Evolutionary conservation across 2,888 invertebrate genomes (phyloP), one percentile per base, ranked within the genome.

Genomic region (Tiliacea aurago): DNA sequence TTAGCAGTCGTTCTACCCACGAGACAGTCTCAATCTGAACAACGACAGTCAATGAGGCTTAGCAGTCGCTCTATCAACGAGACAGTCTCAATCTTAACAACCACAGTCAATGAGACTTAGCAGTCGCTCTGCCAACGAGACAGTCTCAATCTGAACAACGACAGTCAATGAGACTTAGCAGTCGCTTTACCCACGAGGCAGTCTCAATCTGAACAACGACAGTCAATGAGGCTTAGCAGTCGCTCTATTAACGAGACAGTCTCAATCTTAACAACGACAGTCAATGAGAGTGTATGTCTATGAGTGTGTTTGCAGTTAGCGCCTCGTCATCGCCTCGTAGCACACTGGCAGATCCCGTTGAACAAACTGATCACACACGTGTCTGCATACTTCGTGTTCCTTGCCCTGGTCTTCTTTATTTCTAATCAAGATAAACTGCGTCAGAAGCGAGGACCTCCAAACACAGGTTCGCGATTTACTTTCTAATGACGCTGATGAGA

Each of bases 351-450:
- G 84, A 96, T 97, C 86, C 98, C 98, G 45, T 95, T 98, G 81
- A 98, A 98, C 91, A 97, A 97, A 93, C 97, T 98, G 94, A 97
- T 98, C 85, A 97, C 97, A 68, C 97, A 97, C 87, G 95, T 97
- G 10, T 96, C 97, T 23, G 97, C 97, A 20, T 98, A 98, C 90
- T 89, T 97, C 70, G 93, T 97, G 77, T 98, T 98, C 93, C 96
- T 98, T 65, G 88, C 96, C 4, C 90, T 98, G 78, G 96, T 98
- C 76, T 97, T 97, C 89, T 86, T 96, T 64, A 96, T 97, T 87
- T 97, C 97, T 45, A 97, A 97, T 92, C 93, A 96, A 88, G 97
- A 97, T 90, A 97, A 97, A 91, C 94, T 87, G 47, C 89, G 92
- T 37, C 97, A 97, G 90, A 96, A 96, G 86, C 94, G 97, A 64